Evolutionary conservation across 2,797 vertebrate species (phyloP), one percentile per base, ranked within the genome.

Genomic region (Microctenopoma steveboyesi): DNA sequence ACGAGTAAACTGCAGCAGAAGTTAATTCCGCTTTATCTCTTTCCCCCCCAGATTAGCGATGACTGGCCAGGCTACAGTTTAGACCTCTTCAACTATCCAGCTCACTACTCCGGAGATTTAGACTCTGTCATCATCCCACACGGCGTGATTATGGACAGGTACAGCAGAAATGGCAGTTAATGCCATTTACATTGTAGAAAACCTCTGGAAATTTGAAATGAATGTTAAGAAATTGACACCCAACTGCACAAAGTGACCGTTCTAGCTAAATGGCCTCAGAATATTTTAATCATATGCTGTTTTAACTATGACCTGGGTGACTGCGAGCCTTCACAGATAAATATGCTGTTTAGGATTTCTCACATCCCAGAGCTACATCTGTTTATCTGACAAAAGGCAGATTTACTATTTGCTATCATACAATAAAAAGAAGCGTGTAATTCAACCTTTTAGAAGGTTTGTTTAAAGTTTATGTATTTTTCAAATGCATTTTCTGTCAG

Each of bases 111-210:
- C 0, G 94, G 94, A 74, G 96, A 97, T 74, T 80, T 98, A 88
- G 95, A 97, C 51, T 94, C 93, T 4, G 95, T 97, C 69, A 92
- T 96, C 78, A 93, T 98, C 64, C 96, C 96, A 4, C 96, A 97
- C 0, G 96, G 96, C 61, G 93, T 98, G 78, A 95, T 97, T 61
- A 95, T 97, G 91, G 96, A 97, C 94, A 95, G 96, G 96, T 98
- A 92, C 47, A 49, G 27, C 45, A 15, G 7, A 33, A 33, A 33
- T 6, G 30, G 30, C 5, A 37, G 0, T 39, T 40, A 14, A 40
- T 40, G 39, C 13, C 11, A 40, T 40, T 40, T 40, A 3, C 11
- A 13, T 40, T 40, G 12, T 40, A 13, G 11, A 40, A 40, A 13
- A 3, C 12, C 13, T 12, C 5, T 14, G 16, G 43, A 0, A 51